Evolutionary conservation across 2,888 invertebrate species (phyloP), one percentile per base, ranked within the genome.

Genomic region (Oeneis ivallda): DNA sequence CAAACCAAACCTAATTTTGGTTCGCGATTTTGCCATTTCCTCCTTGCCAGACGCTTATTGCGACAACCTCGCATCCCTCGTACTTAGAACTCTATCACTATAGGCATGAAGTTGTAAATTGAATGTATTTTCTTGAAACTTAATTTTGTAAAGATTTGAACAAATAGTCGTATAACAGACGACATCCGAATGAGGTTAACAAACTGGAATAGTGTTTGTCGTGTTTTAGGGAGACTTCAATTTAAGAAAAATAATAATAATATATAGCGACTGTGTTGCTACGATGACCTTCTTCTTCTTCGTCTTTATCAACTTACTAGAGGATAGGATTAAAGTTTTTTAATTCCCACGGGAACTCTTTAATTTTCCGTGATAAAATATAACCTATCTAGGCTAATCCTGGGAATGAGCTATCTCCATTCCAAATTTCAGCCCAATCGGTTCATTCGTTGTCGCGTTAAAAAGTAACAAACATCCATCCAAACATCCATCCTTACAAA

Each of bases 1-100:
- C 71, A 70, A 72, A 72, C 72, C 72, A 73, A 74, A 75, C 71
- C 71, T 73, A 75, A 75, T 75, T 75, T 71, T 70, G 70, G 70
- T 70, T 70, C 71, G 70, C 72, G 72, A 73, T 74, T 72, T 59
- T 66, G 69, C 70, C 67, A 71, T 74, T 73, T 75, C 74, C 72
- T 69, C 59, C 68, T 69, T 65, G 64, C 64, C 65, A 68, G 70
- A 70, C 65, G 71, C 69, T 70, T 69, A 67, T 71, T 68, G 62
- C 60, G 43, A 66, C 61, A 57, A 17, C 41, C 10, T 39, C 39
- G 17, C 17, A 11, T 2, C 45, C 17, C 53, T 13, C 15, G 32
- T 17, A 39, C 17, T 69, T 67, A 66, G 43, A 19, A 43, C 65
- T 45, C 54, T 72, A 69, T 58, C 2, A 0, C 2, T 0, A 19